phyloP scores from a whole-genome alignment of 2,888 invertebrate genomes.

The Amphimallon solstitiale region DNA sequence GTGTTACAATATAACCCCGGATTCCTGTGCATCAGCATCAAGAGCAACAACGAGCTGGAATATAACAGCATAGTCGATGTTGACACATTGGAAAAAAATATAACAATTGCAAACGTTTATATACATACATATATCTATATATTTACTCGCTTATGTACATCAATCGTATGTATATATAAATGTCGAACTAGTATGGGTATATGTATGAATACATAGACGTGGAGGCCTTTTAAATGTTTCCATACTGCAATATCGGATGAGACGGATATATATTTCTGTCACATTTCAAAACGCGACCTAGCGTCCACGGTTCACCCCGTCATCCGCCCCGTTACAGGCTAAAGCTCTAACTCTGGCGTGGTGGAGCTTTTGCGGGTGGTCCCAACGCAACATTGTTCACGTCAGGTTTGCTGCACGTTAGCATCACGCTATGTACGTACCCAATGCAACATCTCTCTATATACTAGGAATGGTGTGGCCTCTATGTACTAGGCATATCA shows the following conservation, averaged over 20 bases:
- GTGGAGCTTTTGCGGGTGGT: conserved; percentile 9
- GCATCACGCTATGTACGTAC: conserved; percentile 41
- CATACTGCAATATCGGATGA: neutral
- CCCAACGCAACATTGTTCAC: conserved; percentile 36
- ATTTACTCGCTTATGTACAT: too few relatives aligned
- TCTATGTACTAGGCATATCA: conserved; percentile 48
- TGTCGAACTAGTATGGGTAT: neutral
- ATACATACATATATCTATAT: too few relatives aligned
- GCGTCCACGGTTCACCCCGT: conserved; percentile 39
- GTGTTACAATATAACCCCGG: too few relatives aligned
- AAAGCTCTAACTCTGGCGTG: neutral
- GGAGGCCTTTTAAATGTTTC: neutral
- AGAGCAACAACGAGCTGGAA: too few relatives aligned
- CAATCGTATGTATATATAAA: too few relatives aligned
- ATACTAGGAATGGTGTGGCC: conserved; percentile 45
- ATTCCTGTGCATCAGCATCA: too few relatives aligned
- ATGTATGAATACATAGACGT: too few relatives aligned
- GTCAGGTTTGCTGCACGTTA: conserved; percentile 26
- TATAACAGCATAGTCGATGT: too few relatives aligned
- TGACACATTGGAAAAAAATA: too few relatives aligned
- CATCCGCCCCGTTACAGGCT: conserved; percentile 29
- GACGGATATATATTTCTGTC: conserved; percentile 22
- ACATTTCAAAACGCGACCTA: conserved; percentile 24
- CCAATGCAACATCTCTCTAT: conserved; percentile 46
- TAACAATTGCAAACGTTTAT: too few relatives aligned